Evolutionary conservation across 2,888 invertebrate genomes (phyloP), one percentile per base, ranked within the genome.

Genomic region (Nezara viridula): DNA sequence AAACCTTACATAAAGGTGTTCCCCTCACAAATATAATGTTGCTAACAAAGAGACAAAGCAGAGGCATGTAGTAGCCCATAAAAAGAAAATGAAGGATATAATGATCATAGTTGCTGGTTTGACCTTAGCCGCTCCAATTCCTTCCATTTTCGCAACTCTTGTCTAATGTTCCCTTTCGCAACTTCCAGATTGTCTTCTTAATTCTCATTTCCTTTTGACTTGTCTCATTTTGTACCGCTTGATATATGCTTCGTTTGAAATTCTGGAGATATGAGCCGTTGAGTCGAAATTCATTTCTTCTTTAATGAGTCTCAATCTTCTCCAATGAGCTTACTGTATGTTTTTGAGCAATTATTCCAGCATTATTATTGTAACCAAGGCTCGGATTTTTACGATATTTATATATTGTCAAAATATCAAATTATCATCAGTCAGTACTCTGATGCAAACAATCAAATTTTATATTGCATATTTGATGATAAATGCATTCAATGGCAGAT

Each of bases 111-210:
- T 21, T 40, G 40, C 21, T 1, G 37, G 14, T 77, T 37, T 77
- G 77, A 77, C 77, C 77, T 77, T 77, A 77, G 77, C 40, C 77
- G 77, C 77, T 77, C 77, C 77, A 77, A 77, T 77, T 77, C 77
- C 77, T 77, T 24, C 24, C 77, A 37, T 77, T 77, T 77, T 40
- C 77, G 77, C 40, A 77, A 77, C 37, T 77, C 40, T 19, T 37
- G 77, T 77, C 77, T 77, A 60, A 60, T 24, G 77, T 40, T 40
- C 10, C 77, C 60, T 77, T 77, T 77, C 77, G 40, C 6, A 77
- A 77, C 77, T 77, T 77, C 40, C 24, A 77, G 37, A 37, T 77
- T 77, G 37, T 77, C 77, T 77, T 37, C 77, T 27, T 21, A 21
- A 77, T 77, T 10, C 77, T 27, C 60, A 60, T 27, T 60, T 60